These are phyloP conservation scores for Caradrina clavipalpis DNA, from an alignment of 2,888 invertebrate genomes.

Conservation along the genomic window DNA sequence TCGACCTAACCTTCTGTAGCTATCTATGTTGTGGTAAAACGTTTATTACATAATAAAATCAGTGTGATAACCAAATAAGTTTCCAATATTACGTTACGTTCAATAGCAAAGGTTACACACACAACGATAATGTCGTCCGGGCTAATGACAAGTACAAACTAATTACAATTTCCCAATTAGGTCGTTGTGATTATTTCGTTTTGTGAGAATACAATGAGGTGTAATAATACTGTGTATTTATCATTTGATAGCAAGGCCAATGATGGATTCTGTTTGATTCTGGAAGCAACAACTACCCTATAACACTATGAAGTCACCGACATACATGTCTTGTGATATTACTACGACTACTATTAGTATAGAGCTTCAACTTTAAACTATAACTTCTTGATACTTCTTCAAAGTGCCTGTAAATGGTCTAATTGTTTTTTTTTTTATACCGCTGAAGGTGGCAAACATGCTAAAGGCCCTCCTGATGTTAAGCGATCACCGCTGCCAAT, in stretches of 20 bases:
- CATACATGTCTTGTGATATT: no score
- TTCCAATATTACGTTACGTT: constrained; percentile 27
- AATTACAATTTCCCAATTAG: constrained; percentile 39
- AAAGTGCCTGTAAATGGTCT: no score
- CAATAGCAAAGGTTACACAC: constrained; percentile 24
- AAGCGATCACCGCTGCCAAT: no score
- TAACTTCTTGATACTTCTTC: no score
- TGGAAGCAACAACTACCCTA: no score
- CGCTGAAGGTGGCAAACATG: no score
- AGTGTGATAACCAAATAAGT: constrained; percentile 17
- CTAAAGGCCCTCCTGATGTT: no score
- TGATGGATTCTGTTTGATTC: background rate
- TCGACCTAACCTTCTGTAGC: background rate
- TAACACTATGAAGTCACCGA: no score
- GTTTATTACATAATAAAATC: constrained; percentile 27
- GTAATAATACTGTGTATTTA: background rate
- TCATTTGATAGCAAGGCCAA: background rate
- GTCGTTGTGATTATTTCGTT: constrained; percentile 12
- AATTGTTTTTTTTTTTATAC: no score
- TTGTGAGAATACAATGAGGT: background rate
- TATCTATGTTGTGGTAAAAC: background rate
- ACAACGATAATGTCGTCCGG: constrained; percentile 5
- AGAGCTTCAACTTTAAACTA: no score
- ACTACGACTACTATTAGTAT: no score
- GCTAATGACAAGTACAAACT: constrained; percentile 27